Evolutionary conservation across 2,113 vertebrate genomes (phyloP).

Genomic region (Coturnix japonica): DNA sequence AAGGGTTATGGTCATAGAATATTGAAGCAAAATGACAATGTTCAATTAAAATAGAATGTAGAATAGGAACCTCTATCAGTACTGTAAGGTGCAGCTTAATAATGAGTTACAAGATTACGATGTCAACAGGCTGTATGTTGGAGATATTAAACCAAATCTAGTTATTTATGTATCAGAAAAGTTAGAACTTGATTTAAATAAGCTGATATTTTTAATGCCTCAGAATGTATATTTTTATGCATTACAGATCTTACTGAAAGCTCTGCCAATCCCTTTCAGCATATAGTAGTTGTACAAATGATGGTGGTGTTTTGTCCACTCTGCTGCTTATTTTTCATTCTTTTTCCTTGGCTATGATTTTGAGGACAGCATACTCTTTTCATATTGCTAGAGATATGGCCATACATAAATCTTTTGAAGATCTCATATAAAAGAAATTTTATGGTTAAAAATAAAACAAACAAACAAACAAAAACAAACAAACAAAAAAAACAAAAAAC

Average conservation of each 20-base stretch:
- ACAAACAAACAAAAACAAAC: no score
- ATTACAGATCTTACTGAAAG: conserved; percentile 18
- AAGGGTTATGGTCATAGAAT: background rate
- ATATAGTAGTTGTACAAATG: background rate
- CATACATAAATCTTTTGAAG: conserved; percentile 72
- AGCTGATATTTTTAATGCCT: background rate
- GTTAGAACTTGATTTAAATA: background rate
- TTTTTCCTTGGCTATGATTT: conserved; percentile 69
- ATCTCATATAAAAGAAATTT: conserved; percentile 50
- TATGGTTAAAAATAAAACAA: background rate
- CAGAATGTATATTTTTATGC: background rate
- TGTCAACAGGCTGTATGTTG: background rate
- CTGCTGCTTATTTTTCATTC: conserved; percentile 28
- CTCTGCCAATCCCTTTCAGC: conserved; percentile 29
- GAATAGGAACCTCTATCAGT: background rate
- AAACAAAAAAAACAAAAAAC: no score
- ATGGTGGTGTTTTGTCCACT: conserved; percentile 54
- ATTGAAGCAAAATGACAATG: background rate
- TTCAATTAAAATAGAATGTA: background rate
- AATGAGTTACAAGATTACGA: background rate
- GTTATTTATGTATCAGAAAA: background rate
- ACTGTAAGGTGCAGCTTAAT: background rate
- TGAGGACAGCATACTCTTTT: conserved; percentile 69
- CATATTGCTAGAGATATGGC: conserved; percentile 67
- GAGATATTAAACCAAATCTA: background rate